These are phyloP conservation scores for Rhinoptilus africanus DNA, from an alignment of 2,113 vertebrate species.

Conservation along the genomic window DNA sequence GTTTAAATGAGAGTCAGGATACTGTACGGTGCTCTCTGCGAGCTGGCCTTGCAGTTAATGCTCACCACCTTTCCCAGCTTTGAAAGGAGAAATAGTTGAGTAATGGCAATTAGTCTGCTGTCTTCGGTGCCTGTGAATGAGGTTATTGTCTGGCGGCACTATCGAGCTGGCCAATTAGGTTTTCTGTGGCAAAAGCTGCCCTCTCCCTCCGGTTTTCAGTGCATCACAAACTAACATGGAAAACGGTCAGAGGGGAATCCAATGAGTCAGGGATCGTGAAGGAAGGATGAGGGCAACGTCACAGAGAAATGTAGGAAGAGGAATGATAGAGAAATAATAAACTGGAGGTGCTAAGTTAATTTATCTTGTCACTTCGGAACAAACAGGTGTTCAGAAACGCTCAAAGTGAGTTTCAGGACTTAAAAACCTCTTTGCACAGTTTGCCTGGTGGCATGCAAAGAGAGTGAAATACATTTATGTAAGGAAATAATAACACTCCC, in stretches of 20 bases:
- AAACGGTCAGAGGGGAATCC: neutral
- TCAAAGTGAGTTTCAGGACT: neutral
- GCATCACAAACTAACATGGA: neutral
- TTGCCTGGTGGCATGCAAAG: neutral
- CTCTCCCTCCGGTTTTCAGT: neutral
- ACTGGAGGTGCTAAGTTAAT: neutral
- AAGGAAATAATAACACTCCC: neutral
- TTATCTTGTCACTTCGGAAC: neutral
- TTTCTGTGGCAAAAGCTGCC: neutral
- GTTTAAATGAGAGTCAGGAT: neutral
- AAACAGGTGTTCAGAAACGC: neutral
- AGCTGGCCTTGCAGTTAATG: neutral
- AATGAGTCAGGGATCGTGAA: rapidly evolving
- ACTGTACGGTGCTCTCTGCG: neutral
- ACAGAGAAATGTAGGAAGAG: neutral
- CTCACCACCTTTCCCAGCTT: neutral
- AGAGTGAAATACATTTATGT: neutral
- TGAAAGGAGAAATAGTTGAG: neutral
- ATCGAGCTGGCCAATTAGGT: neutral
- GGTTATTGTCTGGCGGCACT: neutral
- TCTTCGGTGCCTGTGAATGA: neutral
- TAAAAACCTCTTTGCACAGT: neutral
- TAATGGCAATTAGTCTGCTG: neutral
- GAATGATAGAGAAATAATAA: neutral
- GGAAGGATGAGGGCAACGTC: neutral